Evolutionary conservation across 2,113 vertebrate genomes (phyloP).

Genomic region (Bolborhynchus lineola): DNA sequence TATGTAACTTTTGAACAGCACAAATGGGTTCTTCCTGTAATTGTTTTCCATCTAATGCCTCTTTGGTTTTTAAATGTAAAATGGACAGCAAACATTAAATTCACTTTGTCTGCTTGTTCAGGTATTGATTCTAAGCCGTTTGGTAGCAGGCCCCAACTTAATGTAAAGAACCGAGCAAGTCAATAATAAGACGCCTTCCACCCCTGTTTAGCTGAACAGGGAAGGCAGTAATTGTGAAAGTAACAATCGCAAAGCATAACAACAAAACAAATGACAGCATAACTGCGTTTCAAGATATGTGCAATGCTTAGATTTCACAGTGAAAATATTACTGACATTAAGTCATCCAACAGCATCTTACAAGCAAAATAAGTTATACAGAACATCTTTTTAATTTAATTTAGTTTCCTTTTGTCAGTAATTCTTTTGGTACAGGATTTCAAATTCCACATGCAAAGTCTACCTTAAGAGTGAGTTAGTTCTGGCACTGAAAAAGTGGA

Average conservation of each 20-base stretch:
- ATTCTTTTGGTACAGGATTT: neutral
- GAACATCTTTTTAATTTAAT: neutral
- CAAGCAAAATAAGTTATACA: neutral
- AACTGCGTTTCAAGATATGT: neutral
- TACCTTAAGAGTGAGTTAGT: neutral
- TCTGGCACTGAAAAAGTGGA: neutral
- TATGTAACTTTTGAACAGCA: neutral
- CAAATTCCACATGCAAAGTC: neutral
- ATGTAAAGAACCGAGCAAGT: neutral
- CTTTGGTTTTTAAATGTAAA: neutral
- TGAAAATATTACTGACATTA: neutral
- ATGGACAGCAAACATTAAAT: neutral
- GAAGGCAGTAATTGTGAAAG: neutral
- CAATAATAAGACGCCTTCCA: neutral
- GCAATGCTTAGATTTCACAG: neutral
- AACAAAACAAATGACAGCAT: neutral
- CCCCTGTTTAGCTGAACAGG: neutral
- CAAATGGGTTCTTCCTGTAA: neutral
- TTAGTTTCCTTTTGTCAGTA: neutral
- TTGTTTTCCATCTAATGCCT: neutral
- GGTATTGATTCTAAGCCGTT: neutral
- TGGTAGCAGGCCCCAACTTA: neutral
- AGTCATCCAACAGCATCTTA: neutral
- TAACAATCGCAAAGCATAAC: neutral
- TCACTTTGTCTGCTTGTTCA: neutral